A percentile compares a stretch with the other conserved stretches of the same genome.
Evolutionary conservation across 2,888 invertebrate species (phyloP).

Genomic region (Phytoseiulus persimilis): DNA sequence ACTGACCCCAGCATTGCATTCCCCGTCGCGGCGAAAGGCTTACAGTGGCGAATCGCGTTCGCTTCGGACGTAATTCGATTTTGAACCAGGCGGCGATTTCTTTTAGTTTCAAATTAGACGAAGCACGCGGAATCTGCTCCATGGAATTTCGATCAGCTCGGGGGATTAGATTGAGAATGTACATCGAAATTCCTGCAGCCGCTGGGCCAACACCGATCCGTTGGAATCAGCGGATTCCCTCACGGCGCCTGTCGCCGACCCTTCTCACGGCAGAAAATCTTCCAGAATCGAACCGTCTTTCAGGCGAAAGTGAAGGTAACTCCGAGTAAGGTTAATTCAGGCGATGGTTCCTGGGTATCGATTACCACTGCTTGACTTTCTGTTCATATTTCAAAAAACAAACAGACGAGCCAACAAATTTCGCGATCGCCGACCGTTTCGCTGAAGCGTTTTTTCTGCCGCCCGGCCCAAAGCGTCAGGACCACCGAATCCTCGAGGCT

Average conservation of each 20-base stretch:
- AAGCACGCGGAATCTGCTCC: neutral
- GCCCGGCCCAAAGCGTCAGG: neutral
- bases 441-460: neutral
- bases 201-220: neutral
- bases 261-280: neutral
- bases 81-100: neutral
- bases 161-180: neutral
- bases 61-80: neutral
- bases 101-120: neutral
- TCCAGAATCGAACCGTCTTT: neutral
- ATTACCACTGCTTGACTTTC: neutral
- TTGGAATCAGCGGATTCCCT: neutral
- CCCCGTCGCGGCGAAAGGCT: neutral
- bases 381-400: neutral
- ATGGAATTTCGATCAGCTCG: neutral
- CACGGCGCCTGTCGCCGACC: neutral
- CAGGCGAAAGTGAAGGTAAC: neutral
- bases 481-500: neutral
- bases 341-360: neutral
- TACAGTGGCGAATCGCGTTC: neutral
- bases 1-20: neutral
- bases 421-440: neutral
- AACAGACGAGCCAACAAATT: neutral
- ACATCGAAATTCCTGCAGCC: neutral
- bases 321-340: neutral